A percentile compares a stretch with the other conserved stretches of the same genome.
Conservation (phyloP, 2,888 invertebrate species). For the Mycalesis mineus region DNA sequence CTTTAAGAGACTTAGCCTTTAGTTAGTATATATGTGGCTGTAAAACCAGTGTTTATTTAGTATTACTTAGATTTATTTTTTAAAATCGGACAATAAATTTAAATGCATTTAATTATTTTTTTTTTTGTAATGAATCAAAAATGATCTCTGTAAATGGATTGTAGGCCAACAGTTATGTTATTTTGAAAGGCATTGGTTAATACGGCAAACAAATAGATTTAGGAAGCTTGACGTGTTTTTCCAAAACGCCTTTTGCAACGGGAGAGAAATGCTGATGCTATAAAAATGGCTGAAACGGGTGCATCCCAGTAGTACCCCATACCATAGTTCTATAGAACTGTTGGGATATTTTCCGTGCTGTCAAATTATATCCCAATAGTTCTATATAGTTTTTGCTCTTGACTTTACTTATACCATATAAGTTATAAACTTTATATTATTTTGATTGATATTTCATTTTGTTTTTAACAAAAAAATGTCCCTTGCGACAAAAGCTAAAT, state of each 20-base stretch:
- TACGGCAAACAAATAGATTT: constrained; percentile 25
- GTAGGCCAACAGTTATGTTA: constrained; percentile 23
- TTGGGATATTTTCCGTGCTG: too few species aligned
- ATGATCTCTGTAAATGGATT: constrained; percentile 28
- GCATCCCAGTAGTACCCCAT: too few species aligned
- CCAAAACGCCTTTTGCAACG: constrained; percentile 23
- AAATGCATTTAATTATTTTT: constrained; percentile 55
- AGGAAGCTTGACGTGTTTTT: constrained; percentile 23
- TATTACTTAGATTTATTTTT: constrained; percentile 35
- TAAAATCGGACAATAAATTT: constrained; percentile 30
- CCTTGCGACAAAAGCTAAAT: too few species aligned
- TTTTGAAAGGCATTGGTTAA: constrained; percentile 20
- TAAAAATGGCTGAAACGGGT: constrained; percentile 17
- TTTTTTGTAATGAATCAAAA: constrained; percentile 11
- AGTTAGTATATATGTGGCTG: constrained; percentile 37
- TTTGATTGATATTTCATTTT: too few species aligned
- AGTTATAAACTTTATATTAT: too few species aligned
- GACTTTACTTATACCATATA: too few species aligned
- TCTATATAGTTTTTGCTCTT: too few species aligned
- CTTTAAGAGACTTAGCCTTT: constrained; percentile 30
- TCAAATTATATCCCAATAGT: too few species aligned
- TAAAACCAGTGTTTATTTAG: constrained; percentile 35
- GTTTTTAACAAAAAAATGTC: too few species aligned
- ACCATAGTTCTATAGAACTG: too few species aligned
- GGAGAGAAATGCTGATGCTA: constrained; percentile 16